Base-by-base conservation (phyloP, 2,797 vertebrate genomes). In the Glyptemys insculpta region DNA sequence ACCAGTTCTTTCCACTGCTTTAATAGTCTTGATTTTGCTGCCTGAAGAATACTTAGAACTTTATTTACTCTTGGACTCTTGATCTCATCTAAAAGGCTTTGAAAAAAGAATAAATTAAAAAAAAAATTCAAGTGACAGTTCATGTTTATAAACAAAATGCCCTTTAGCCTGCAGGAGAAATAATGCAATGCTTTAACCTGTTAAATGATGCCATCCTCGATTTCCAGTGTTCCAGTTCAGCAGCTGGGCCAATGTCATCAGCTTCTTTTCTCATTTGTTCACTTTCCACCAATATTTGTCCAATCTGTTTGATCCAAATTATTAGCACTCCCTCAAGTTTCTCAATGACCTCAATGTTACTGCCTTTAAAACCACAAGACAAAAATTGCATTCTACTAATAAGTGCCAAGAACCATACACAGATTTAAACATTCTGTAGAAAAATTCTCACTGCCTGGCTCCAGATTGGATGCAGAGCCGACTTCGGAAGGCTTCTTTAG, bases 201-300 rank as follows among this genome's bases (percentile, higher is more conserved):
- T 96, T 98, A 85, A 99, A 99, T 18, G 97, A 98, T 53, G 98
- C 98, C 98, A 98, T 98, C 92, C 98, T 98, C 89, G 97, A 97
- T 97, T 99, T 99, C 99, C 99, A 99, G 95, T 98, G 94, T 86
- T 98, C 98, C 89, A 99, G 97, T 95, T 99, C 99, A 14, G 98
- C 98, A 25, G 97, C 98, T 0, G 99, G 99, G 21, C 98, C 99
- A 5, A 98, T 97, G n/a, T 99, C 98, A 83, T 98, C 98, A 7
- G 98, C 97, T 95, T 99, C 99, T 97, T 98, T 98, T 97, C 99
- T 98, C 92, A 99, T 98, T 97, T 99, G 98, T 86, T 99, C 98
- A 93, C 98, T 98, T 96, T 99, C 98, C 8, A 97, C 98, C 95
- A 99, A 98, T 85, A 98, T 97, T 91, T 98, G 98, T 89, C 97